Evolutionary conservation across 2,888 invertebrate genomes (phyloP).

Genomic region (Drosophila villosipedis): DNA sequence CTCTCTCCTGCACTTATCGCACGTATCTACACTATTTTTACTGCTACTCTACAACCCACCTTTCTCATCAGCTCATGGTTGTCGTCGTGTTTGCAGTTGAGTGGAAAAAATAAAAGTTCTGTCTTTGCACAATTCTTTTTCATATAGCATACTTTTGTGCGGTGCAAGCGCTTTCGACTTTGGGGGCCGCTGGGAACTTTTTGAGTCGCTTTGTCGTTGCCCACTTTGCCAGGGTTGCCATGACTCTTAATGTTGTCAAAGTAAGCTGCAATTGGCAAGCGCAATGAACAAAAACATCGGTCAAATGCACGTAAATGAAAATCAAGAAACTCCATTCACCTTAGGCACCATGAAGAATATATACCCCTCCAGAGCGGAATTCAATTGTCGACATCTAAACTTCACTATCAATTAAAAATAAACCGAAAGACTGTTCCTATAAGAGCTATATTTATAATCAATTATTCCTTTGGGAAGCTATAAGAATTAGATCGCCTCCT

Average conservation of each 20-base stretch:
- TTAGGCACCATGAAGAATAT: neutral
- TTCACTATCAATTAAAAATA: neutral
- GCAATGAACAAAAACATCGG: neutral
- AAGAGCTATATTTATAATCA: neutral
- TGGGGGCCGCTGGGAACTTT: slow-evolving; percentile 25
- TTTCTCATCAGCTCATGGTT: slow-evolving; percentile 2
- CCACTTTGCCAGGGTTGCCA: slow-evolving; percentile 49
- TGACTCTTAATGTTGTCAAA: slow-evolving; percentile 17
- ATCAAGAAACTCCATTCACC: neutral
- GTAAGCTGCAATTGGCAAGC: slow-evolving; percentile 10
- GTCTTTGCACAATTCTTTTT: slow-evolving; percentile 43
- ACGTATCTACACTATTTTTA: slow-evolving; percentile 67
- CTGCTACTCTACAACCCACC: slow-evolving; percentile 4
- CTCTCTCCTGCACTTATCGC: slow-evolving; percentile 57
- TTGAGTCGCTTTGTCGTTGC: slow-evolving; percentile 14
- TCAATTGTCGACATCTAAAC: neutral
- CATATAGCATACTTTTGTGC: slow-evolving; percentile 62
- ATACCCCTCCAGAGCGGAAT: neutral
- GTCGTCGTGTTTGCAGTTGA: slow-evolving; percentile 37
- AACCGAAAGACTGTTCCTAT: neutral
- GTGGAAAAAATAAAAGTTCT: slow-evolving; percentile 46
- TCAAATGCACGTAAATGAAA: neutral
- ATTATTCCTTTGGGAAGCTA: neutral
- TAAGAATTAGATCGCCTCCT: neutral
- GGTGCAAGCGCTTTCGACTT: slow-evolving; percentile 24